Percentiles rank a stretch among this genome's conserved stretches.
These are phyloP conservation scores for Caenorhabditis latens DNA, from an alignment of 1,140 invertebrate genomes.

Conservation along the genomic window DNA sequence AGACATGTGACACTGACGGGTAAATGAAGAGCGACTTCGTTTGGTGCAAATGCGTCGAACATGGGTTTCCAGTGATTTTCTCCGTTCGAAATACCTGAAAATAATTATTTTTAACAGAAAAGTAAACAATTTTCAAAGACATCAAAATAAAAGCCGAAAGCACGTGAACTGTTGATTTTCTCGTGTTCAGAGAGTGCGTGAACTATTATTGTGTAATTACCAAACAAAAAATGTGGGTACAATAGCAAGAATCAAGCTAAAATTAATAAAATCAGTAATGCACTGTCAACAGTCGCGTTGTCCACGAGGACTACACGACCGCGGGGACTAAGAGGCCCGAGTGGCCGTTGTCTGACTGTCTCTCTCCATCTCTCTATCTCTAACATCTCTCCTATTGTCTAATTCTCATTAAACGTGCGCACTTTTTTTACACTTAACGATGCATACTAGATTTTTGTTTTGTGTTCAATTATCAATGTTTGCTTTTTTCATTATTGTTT, in stretches of 20 bases:
- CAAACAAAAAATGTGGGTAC: background rate
- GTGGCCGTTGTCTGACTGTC: too few species aligned
- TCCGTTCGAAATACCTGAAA: conserved; percentile 38
- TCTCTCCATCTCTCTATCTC: too few species aligned
- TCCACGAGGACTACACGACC: conserved; percentile 16
- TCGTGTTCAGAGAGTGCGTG: background rate
- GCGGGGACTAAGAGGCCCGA: background rate
- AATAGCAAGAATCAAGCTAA: too few species aligned
- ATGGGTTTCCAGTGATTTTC: background rate
- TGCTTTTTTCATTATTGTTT: too few species aligned
- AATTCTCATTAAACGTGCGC: too few species aligned
- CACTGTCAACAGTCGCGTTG: too few species aligned
- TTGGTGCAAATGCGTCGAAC: conserved; percentile 56
- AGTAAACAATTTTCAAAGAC: background rate
- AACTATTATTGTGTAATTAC: background rate
- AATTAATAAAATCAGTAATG: background rate
- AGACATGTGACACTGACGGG: conserved; percentile 42
- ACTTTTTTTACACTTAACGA: too few species aligned
- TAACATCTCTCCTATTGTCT: too few species aligned
- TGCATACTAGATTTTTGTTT: too few species aligned
- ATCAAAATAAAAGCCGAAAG: too few species aligned
- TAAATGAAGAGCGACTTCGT: conserved; percentile 38
- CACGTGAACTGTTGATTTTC: too few species aligned
- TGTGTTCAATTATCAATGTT: too few species aligned
- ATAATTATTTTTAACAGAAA: background rate